Evolutionary conservation across 2,113 vertebrate species (phyloP).

Genomic region (Notarius quadriscutis): DNA sequence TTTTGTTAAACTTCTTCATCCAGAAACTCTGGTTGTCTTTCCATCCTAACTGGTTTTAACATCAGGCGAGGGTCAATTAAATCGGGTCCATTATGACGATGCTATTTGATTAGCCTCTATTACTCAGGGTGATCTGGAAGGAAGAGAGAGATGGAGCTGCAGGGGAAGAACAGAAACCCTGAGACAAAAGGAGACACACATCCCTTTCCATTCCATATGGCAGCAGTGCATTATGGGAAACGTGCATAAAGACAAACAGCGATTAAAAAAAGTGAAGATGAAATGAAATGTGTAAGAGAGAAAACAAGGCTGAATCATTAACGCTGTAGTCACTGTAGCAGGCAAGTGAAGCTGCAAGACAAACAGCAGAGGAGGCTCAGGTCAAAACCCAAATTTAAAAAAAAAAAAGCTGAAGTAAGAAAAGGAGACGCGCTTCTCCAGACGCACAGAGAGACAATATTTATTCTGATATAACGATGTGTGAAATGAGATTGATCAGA

Average conservation of each 20-base stretch:
- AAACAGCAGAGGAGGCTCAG: neutral
- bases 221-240: neutral
- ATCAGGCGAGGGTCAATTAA: conserved; percentile 41
- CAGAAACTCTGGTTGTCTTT: conserved; percentile 17
- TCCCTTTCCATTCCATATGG: neutral
- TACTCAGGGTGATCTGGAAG: conserved; percentile 19
- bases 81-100: conserved; percentile 42
- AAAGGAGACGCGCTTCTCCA: conserved; percentile 25
- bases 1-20: neutral
- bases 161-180: conserved; percentile 7
- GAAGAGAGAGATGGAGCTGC: conserved; percentile 25
- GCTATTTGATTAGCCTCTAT: conserved; percentile 47
- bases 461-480: conserved; percentile 53
- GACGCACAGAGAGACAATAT: conserved; percentile 28
- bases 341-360: neutral
- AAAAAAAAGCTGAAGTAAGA: neutral
- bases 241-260: neutral
- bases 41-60: conserved; percentile 37
- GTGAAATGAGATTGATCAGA: conserved; percentile 56
- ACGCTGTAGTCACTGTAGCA: neutral
- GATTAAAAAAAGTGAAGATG: neutral
- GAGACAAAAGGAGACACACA: neutral
- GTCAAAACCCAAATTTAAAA: neutral
- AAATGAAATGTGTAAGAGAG: conserved; percentile 13
- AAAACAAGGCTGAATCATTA: conserved; percentile 8